These are phyloP conservation scores for Phaonia tiefii DNA, from an alignment of 2,888 invertebrate genomes.

Conservation along the genomic window DNA sequence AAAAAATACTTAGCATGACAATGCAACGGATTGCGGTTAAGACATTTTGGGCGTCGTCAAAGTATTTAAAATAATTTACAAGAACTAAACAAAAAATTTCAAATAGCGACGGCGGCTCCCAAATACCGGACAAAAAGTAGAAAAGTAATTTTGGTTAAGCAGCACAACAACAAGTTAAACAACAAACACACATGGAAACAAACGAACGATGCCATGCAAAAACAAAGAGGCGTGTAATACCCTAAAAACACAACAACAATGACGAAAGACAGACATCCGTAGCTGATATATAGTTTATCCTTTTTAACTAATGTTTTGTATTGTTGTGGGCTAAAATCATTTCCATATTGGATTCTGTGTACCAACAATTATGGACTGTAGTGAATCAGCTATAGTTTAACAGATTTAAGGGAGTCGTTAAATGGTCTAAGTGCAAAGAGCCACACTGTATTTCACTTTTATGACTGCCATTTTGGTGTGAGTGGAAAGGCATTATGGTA, in stretches of 20 bases:
- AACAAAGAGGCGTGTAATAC: slow-evolving; percentile 53
- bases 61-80: slow-evolving; percentile 37
- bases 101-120: slow-evolving; percentile 56
- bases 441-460: slow-evolving; percentile 30
- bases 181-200: slow-evolving; percentile 45
- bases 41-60: slow-evolving; percentile 63
- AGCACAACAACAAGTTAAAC: slow-evolving; percentile 60
- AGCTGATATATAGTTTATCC: neutral
- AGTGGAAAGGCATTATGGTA: slow-evolving; percentile 69
- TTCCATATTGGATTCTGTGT: slow-evolving; percentile 35
- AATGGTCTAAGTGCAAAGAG: slow-evolving; percentile 48
- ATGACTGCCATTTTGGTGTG: slow-evolving; percentile 76
- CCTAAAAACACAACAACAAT: neutral
- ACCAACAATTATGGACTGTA: neutral
- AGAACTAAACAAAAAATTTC: slow-evolving; percentile 26
- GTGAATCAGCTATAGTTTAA: neutral
- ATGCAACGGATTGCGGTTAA: slow-evolving; percentile 41
- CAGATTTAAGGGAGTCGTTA: neutral
- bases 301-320: no score
- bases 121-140: slow-evolving; percentile 52
- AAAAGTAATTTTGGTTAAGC: slow-evolving; percentile 27
- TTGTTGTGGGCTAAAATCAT: slow-evolving; percentile 7
- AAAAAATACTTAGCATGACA: slow-evolving; percentile 12
- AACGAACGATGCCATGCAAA: slow-evolving; percentile 17
- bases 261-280: slow-evolving; percentile 6